Evolutionary conservation across 1,140 invertebrate genomes (phyloP), one percentile per base, ranked within the genome.

Genomic region (Papilio aristodemus): DNA sequence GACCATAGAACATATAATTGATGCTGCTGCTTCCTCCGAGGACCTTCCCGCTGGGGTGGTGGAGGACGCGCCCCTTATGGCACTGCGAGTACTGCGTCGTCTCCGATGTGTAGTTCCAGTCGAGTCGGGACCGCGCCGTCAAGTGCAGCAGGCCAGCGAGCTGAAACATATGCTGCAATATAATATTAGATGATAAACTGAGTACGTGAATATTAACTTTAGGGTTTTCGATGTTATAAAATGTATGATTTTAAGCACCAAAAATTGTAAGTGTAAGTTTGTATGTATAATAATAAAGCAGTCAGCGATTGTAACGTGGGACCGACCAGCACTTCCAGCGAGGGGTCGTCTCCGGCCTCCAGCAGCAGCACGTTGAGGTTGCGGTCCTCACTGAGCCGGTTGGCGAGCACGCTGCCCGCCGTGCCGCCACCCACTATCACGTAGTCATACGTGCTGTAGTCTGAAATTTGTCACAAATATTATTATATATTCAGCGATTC

Each of bases 91-190:
- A 32, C 93, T 92, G 6, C 76, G 70, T 96, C 94, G 2, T 93
- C 72, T 95, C 94, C 1, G 95, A 95, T 71, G 93, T 93, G 72
- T 96, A 96, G n/a, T 94, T 93, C 95, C 96, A 97, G 84, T 97
- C 86, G 39, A 77, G 66, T 5, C 67, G 37, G 2, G 80, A 66
- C 13, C 41, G 22, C 32, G 63, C 25, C 17, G 63, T 66, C 17
- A 66, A 72, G 5, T 73, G 66, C 11, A 75, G 71, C 19, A 83
- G 13, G 14, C 70, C 81, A 0, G 66, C 0, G 17, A 75, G 67
- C 22, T 79, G 50, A 11, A 72, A 32, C 6, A 32, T 6, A 32
- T 32, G n/a, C n/a, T 32, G 6, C 2, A 32, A 3, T 32, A 32
- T 32, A 32, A 3, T 32, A 3, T 32, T 2, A 32, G 27, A 32